Percentiles rank a stretch among this genome's conserved stretches.
Conservation (phyloP, 2,888 invertebrate genomes). For the Acrobasis suavella region DNA sequence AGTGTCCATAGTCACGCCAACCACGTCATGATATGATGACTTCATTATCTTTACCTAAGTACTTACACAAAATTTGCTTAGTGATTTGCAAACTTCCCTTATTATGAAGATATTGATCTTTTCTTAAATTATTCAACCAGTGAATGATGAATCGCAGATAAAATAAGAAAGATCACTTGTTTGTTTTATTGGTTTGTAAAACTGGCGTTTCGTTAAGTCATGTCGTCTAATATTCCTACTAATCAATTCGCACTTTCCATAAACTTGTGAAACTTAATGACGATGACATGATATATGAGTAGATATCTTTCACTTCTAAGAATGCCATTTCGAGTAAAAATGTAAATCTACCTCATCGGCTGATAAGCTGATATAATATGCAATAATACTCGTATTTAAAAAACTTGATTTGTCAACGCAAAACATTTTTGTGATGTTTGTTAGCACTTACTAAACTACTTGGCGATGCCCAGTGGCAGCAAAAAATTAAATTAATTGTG, state of each 20-base stretch:
- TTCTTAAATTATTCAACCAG: neutral
- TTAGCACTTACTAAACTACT: no score
- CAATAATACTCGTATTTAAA: constrained; percentile 17
- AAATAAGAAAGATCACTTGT: neutral
- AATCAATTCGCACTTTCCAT: constrained; percentile 8
- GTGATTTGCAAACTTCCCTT: neutral
- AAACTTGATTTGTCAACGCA: neutral
- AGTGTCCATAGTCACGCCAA: no score
- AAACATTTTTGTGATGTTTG: neutral
- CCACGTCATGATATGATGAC: no score
- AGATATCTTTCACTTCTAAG: constrained; percentile 15
- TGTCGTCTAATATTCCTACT: neutral
- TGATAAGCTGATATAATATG: constrained; percentile 8
- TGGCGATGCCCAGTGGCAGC: no score
- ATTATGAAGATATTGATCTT: neutral
- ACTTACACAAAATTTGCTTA: neutral
- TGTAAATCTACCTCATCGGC: neutral
- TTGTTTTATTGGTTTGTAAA: neutral
- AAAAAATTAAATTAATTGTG: no score
- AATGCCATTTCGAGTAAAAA: neutral
- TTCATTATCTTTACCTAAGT: no score
- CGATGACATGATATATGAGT: constrained; percentile 9
- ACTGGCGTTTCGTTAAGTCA: neutral
- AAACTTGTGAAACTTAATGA: constrained; percentile 12
- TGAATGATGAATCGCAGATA: neutral